Conservation (phyloP, 1,140 invertebrate genomes). For the Neelides sp. region DNA sequence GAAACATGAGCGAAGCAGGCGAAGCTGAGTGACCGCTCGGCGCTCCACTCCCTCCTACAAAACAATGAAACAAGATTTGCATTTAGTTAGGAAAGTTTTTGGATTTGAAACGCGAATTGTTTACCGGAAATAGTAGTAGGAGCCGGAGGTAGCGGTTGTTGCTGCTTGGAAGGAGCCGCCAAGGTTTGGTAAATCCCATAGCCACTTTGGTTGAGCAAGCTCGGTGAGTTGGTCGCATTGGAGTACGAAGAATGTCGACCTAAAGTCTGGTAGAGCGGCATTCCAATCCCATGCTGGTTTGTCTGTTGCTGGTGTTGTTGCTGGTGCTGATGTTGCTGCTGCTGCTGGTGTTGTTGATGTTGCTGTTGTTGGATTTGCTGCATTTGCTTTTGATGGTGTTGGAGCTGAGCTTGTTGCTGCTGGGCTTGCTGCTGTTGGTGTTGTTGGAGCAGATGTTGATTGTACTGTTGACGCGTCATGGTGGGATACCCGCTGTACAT, state of each 20-base stretch:
- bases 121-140: constrained; percentile 2
- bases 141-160: constrained; percentile 9
- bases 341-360: constrained; percentile 4
- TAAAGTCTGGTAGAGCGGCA: constrained; percentile 22
- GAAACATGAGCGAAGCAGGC: not conserved
- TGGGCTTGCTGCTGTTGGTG: constrained; percentile 17
- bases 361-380: constrained; percentile 4
- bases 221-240: constrained; percentile 12
- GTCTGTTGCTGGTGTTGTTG: constrained; percentile 13
- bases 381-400: constrained; percentile 7
- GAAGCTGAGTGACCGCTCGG: not conserved
- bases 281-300: constrained; percentile 5
- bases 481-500: constrained; percentile 31
- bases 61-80: too few relatives aligned
- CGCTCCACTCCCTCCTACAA: too few relatives aligned
- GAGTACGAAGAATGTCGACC: constrained; percentile 17
- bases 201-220: constrained; percentile 21
- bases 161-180: constrained; percentile 11
- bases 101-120: not conserved
- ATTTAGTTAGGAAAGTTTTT: not conserved
- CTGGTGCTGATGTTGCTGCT: constrained; percentile 16
- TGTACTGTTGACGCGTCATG: constrained; percentile 29
- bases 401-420: constrained; percentile 13
- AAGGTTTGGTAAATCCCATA: constrained; percentile 23
- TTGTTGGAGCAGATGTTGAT: constrained; percentile 23